phyloP scores from a whole-genome alignment of 2,888 invertebrate species.

The Blera fallax region DNA sequence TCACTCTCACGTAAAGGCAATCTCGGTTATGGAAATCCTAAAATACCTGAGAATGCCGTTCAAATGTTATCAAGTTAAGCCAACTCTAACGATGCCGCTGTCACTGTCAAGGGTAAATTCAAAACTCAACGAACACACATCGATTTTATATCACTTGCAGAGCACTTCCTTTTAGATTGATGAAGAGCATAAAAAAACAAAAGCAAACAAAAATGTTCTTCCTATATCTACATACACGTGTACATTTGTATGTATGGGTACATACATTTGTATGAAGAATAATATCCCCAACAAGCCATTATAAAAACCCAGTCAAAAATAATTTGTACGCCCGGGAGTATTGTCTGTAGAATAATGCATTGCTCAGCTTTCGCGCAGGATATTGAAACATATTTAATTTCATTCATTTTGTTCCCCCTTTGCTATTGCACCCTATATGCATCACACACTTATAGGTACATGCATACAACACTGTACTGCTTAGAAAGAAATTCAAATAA shows the following conservation, averaged over 20 bases:
- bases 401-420: no score
- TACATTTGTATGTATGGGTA: neutral
- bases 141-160: conserved; percentile 39
- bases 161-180: neutral
- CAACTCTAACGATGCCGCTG: neutral
- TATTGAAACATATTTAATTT: no score
- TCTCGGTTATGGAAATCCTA: conserved; percentile 4
- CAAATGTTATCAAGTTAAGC: conserved; percentile 19
- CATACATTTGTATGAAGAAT: no score
- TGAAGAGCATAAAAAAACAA: neutral
- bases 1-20: neutral
- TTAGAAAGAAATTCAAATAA: neutral
- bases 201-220: neutral
- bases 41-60: conserved; percentile 6
- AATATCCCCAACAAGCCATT: neutral
- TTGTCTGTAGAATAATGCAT: neutral
- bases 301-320: neutral
- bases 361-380: no score
- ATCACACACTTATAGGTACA: no score
- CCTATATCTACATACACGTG: neutral
- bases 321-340: neutral
- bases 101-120: conserved; percentile 11
- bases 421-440: no score
- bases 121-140: neutral
- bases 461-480: neutral